Percentiles rank a stretch among this genome's conserved stretches.
Conservation (phyloP, 2,113 vertebrate species). For the Pogonocichla stellata region DNA sequence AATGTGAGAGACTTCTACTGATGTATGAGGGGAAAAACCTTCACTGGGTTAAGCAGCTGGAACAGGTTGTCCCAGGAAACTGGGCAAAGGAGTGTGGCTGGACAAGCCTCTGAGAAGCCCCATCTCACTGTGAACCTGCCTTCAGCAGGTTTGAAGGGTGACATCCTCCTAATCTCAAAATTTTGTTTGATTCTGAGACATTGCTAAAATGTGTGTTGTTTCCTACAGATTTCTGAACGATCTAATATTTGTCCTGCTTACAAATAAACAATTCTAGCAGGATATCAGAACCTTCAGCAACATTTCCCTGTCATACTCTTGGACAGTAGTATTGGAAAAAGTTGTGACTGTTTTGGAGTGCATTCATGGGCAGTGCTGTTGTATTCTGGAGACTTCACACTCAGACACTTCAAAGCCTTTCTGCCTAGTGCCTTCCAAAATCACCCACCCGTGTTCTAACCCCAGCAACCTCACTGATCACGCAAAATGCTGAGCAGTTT, state of each 20-base stretch:
- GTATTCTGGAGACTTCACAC: neutral
- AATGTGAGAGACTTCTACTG: neutral
- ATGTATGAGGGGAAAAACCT: neutral
- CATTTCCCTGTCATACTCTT: neutral
- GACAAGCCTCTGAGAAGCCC: neutral
- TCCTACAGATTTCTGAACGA: neutral
- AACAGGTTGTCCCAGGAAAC: neutral
- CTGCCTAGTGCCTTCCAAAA: neutral
- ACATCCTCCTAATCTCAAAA: neutral
- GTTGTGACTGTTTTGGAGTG: neutral
- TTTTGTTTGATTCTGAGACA: neutral
- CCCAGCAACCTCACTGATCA: rapidly evolving
- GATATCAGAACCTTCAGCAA: neutral
- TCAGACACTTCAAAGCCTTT: neutral
- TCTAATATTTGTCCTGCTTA: neutral
- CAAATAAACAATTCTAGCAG: neutral
- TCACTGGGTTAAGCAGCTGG: neutral
- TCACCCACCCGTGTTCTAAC: neutral
- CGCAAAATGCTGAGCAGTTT: neutral
- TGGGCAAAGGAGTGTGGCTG: neutral
- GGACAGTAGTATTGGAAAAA: neutral
- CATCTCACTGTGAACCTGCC: neutral
- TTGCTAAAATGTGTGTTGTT: neutral
- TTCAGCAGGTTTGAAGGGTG: neutral
- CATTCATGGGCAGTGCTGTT: neutral